Conservation (phyloP, 2,797 vertebrate genomes). For the Okamejei kenojei region DNA sequence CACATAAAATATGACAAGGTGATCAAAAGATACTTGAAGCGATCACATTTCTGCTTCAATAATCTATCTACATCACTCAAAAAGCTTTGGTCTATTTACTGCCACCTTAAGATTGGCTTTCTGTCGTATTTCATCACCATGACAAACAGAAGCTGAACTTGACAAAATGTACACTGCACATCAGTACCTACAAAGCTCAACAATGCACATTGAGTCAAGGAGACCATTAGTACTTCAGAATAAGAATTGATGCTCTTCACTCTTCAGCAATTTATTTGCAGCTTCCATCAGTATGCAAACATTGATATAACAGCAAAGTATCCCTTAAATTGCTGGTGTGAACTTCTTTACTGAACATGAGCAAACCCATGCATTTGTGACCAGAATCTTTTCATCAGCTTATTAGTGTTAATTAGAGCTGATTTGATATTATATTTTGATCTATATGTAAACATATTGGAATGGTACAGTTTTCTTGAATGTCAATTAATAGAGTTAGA, state of each 20-base stretch:
- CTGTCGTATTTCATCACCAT: background rate
- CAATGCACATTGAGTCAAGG: background rate
- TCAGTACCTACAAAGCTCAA: background rate
- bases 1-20: slow-evolving; percentile 10
- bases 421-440: background rate
- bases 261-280: background rate
- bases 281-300: background rate
- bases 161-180: background rate
- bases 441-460: background rate
- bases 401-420: background rate
- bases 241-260: background rate
- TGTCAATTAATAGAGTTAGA: background rate
- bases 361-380: background rate
- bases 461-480: background rate
- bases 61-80: background rate
- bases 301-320: background rate
- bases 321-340: background rate
- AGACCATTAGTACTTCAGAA: background rate
- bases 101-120: background rate
- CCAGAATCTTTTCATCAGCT: background rate
- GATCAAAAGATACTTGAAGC: background rate
- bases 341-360: background rate
- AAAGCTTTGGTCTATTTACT: slow-evolving; percentile 1
- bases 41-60: slow-evolving; percentile 5
- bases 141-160: background rate